These are phyloP conservation scores for Colostygia pectinataria DNA, from an alignment of 2,888 invertebrate genomes.

Conservation along the genomic window DNA sequence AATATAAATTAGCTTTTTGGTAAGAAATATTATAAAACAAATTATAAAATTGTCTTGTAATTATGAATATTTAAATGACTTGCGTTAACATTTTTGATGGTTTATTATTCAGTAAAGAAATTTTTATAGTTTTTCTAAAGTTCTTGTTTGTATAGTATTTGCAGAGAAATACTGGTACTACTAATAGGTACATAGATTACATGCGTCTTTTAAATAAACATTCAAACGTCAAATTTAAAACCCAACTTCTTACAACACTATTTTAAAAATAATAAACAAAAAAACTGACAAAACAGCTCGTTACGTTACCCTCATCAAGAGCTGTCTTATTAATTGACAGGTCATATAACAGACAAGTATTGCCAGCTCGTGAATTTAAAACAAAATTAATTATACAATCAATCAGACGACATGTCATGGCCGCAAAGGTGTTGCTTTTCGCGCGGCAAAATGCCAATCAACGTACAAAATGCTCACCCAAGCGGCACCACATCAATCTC, in stretches of 20 bases:
- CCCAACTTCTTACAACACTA: conserved; percentile 64
- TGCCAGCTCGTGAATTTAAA: conserved; percentile 71
- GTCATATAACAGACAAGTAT: conserved; percentile 64
- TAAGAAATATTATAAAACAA: too few species aligned
- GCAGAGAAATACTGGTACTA: too few species aligned
- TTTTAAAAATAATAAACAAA: conserved; percentile 57
- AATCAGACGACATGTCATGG: conserved; percentile 75
- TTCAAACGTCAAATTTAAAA: conserved; percentile 50
- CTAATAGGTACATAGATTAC: too few species aligned
- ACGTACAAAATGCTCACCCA: conserved; percentile 71
- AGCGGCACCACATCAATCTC: conserved; percentile 45
- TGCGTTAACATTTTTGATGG: too few species aligned
- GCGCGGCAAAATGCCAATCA: conserved; percentile 78
- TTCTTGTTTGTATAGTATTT: too few species aligned
- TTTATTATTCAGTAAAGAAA: too few species aligned
- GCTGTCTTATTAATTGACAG: conserved; percentile 80
- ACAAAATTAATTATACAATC: conserved; percentile 81
- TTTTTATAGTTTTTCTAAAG: too few species aligned
- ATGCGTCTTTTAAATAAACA: conserved; percentile 48
- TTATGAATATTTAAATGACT: too few species aligned
- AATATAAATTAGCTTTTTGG: too few species aligned
- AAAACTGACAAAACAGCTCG: conserved; percentile 60
- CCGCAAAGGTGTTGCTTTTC: conserved; percentile 78
- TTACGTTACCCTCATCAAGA: conserved; percentile 74
- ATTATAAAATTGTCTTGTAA: too few species aligned